Conservation (phyloP, 2,888 invertebrate species). For the Mayetiola destructor region DNA sequence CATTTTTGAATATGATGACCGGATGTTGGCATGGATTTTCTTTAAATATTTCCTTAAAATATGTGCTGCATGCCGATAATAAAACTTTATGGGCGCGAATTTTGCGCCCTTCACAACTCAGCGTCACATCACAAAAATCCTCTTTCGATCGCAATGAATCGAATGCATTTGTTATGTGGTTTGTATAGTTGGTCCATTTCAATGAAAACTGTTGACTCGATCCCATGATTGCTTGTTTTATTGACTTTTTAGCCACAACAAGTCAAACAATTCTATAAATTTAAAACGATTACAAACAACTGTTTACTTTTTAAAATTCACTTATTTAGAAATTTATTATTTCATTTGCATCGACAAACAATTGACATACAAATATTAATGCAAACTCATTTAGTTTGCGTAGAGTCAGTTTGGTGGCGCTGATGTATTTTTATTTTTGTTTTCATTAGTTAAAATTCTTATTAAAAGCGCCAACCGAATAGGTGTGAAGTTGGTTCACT, state of each 20-base stretch:
- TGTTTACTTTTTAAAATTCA: background rate
- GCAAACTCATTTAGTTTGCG: conserved; percentile 1
- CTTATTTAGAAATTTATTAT: background rate
- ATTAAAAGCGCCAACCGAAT: background rate
- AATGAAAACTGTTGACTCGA: conserved; percentile 68
- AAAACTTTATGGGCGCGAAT: conserved; percentile 75
- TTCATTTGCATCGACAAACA: background rate
- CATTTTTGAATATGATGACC: conserved; percentile 65
- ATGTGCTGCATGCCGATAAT: conserved; percentile 69
- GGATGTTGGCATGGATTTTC: conserved; percentile 70
- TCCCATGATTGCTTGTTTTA: conserved; percentile 33
- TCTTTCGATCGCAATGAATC: conserved; percentile 53
- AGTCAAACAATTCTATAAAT: too few species aligned
- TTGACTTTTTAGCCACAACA: background rate
- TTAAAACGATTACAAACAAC: background rate
- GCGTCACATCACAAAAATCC: conserved; percentile 69
- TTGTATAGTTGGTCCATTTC: conserved; percentile 75
- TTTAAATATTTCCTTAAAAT: conserved; percentile 56
- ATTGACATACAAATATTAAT: conserved; percentile 10
- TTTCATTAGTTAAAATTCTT: too few species aligned
- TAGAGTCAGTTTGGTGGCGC: background rate
- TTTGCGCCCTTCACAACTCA: conserved; percentile 71
- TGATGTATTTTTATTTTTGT: background rate
- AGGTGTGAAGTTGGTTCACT: conserved; percentile 1
- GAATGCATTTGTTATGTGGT: conserved; percentile 65